phyloP scores from a whole-genome alignment of 2,113 vertebrate genomes.

The Picathartes gymnocephalus region DNA sequence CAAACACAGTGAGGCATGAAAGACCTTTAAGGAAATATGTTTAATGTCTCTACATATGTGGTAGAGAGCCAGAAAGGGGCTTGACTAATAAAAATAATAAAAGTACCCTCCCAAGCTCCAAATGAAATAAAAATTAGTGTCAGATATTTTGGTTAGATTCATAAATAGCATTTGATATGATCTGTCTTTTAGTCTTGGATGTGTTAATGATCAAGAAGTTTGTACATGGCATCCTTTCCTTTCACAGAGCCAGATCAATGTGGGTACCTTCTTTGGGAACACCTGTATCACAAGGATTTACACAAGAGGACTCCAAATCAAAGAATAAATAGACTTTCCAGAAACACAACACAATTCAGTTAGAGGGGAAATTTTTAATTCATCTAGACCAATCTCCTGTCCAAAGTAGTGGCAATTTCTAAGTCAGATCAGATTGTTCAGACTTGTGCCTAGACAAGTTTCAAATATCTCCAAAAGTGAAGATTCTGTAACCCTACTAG shows the following conservation, averaged over 20 bases:
- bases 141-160: neutral
- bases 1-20: neutral
- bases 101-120: neutral
- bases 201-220: neutral
- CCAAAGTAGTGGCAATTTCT: neutral
- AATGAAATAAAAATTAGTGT: neutral
- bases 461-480: neutral
- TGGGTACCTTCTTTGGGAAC: neutral
- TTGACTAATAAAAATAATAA: neutral
- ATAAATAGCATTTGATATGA: neutral
- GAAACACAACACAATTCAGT: neutral
- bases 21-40: neutral
- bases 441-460: neutral
- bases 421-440: neutral
- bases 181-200: neutral
- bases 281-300: neutral
- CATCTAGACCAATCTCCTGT: neutral
- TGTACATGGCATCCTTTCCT: neutral
- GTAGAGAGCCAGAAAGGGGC: neutral
- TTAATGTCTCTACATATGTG: neutral
- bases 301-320: neutral
- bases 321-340: neutral
- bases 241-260: neutral
- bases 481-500: neutral
- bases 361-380: neutral